phyloP scores from a whole-genome alignment of 2,888 invertebrate species.

The Idaea dimidiata region DNA sequence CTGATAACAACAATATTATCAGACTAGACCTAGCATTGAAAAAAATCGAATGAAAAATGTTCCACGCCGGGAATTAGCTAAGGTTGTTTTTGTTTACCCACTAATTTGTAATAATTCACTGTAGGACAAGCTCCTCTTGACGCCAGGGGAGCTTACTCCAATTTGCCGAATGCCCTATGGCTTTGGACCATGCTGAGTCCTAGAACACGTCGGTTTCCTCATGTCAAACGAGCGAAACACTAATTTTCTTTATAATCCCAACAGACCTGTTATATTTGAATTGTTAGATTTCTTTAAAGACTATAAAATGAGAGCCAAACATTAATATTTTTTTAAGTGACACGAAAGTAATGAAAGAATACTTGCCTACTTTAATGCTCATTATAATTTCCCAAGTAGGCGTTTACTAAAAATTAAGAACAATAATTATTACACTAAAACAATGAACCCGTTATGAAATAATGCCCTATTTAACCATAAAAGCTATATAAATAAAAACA shows the following conservation, averaged over 20 bases:
- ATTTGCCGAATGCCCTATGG: no score
- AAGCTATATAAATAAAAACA: constrained; percentile 69
- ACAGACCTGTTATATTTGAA: no score
- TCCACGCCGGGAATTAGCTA: not conserved
- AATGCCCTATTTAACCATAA: constrained; percentile 49
- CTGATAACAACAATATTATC: no score
- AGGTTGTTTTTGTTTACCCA: no score
- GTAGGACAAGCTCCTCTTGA: no score
- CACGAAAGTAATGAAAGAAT: not conserved
- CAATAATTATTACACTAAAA: constrained; percentile 55
- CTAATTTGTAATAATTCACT: no score
- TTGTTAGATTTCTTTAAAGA: no score
- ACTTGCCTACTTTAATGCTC: not conserved
- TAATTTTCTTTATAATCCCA: no score
- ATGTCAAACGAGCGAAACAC: no score
- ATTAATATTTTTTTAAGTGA: not conserved
- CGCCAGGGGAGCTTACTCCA: no score
- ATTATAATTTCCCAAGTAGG: not conserved
- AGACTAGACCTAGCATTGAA: not conserved
- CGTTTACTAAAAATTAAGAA: not conserved
- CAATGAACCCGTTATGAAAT: constrained; percentile 58
- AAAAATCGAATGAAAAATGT: not conserved
- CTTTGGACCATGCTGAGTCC: no score
- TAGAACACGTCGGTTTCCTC: no score
- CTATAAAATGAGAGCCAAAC: not conserved